phyloP scores from a whole-genome alignment of 2,113 vertebrate genomes.

The Takifugu flavidus region DNA sequence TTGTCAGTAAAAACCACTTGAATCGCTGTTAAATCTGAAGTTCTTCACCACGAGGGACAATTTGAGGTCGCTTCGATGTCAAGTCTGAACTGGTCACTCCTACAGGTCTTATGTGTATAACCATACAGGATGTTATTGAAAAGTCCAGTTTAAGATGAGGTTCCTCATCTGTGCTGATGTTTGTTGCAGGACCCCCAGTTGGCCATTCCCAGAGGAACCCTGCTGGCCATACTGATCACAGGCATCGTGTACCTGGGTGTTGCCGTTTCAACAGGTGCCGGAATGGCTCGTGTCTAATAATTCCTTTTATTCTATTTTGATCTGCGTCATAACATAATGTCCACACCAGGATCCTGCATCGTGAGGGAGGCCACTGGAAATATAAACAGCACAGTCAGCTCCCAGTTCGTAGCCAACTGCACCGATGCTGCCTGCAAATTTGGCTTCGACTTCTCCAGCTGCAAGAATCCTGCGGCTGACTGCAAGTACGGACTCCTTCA shows the following conservation, averaged over 20 bases:
- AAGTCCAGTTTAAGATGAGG: too few species aligned
- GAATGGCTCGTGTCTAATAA: constrained; percentile 8
- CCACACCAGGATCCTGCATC: constrained; percentile 84
- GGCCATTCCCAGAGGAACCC: constrained; percentile 95
- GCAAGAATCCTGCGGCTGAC: constrained; percentile 26
- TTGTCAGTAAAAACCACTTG: too few species aligned
- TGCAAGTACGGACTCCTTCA: constrained; percentile 87
- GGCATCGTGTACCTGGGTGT: constrained; percentile 91
- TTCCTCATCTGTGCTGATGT: neutral
- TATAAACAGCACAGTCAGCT: constrained; percentile 73
- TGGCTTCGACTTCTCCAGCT: constrained; percentile 87
- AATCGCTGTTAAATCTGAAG: too few species aligned
- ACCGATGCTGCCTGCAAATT: constrained; percentile 84
- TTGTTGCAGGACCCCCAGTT: constrained; percentile 89
- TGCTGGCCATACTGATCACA: constrained; percentile 94
- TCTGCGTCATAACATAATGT: neutral
- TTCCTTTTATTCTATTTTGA: neutral
- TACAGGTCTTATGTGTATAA: too few species aligned
- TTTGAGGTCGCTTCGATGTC: too few species aligned
- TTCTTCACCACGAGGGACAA: too few species aligned
- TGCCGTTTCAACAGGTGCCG: constrained; percentile 88
- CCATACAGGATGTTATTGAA: too few species aligned
- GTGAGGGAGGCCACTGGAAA: constrained; percentile 89
- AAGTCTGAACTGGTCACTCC: too few species aligned
- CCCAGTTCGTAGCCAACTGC: constrained; percentile 77